A percentile compares a stretch with the other conserved stretches of the same genome.
These are phyloP conservation scores for Eucidaris tribuloides DNA, from an alignment of 35 echinoderm and acorn worm genomes.

Conservation along the genomic window DNA sequence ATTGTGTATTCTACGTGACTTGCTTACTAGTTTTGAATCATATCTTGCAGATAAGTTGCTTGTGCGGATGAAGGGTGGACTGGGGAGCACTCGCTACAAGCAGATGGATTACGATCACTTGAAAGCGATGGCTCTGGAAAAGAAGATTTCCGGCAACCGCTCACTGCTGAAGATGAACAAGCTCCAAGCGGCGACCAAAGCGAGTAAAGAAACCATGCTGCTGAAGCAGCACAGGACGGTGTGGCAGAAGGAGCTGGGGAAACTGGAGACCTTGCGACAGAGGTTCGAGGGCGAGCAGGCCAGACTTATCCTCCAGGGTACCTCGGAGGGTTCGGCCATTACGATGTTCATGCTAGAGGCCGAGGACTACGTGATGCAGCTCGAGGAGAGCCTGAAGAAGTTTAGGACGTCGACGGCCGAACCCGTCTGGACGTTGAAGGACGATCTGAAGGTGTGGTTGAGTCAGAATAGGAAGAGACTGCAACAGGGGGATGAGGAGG, in stretches of 20 bases:
- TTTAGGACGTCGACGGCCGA: constrained; percentile 65
- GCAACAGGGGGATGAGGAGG: neutral
- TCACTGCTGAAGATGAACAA: constrained; percentile 87
- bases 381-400: constrained; percentile 39
- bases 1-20: neutral
- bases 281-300: constrained; percentile 43
- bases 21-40: neutral
- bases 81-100: constrained; percentile 69
- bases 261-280: constrained; percentile 42
- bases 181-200: constrained; percentile 54
- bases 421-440: constrained; percentile 69
- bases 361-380: constrained; percentile 63
- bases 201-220: constrained; percentile 76
- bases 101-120: constrained; percentile 85
- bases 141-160: constrained; percentile 75
- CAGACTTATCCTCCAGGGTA: constrained; percentile 40
- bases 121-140: constrained; percentile 67
- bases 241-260: constrained; percentile 68
- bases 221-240: constrained; percentile 81
- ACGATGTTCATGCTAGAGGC: constrained; percentile 93
- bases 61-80: constrained; percentile 78
- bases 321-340: constrained; percentile 66
- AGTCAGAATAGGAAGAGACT: neutral
- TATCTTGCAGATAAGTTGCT: constrained; percentile 81
- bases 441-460: constrained; percentile 22